phyloP scores from a whole-genome alignment of 2,113 vertebrate genomes.

The Neodontobutis hainanensis region DNA sequence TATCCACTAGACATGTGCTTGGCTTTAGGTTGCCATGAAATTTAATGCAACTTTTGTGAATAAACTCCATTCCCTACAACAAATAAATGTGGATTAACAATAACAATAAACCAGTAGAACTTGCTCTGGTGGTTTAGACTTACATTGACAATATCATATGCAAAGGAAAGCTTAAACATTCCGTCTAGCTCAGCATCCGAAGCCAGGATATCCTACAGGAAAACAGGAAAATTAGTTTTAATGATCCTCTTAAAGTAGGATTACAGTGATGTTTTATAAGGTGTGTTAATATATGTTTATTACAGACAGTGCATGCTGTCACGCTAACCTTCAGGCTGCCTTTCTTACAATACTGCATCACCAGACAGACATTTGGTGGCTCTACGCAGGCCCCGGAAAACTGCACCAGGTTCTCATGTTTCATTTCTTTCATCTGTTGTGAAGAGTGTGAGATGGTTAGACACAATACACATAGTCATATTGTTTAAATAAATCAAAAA shows the following conservation, averaged over 20 bases:
- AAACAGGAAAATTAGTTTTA: not conserved
- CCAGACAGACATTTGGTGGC: conserved; percentile 79
- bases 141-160: conserved; percentile 86
- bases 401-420: conserved; percentile 84
- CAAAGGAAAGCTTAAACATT: conserved; percentile 88
- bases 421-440: conserved; percentile 85
- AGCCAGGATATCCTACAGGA: conserved; percentile 81
- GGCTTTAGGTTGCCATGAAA: conserved; percentile 86
- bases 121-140: conserved; percentile 53
- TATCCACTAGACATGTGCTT: conserved; percentile 84
- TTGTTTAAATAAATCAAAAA: not conserved
- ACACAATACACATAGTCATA: not conserved
- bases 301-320: not conserved
- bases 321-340: conserved; percentile 83
- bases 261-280: not conserved
- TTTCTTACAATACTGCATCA: conserved; percentile 86
- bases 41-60: conserved; percentile 80
- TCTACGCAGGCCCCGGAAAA: conserved; percentile 85
- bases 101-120: not conserved
- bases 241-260: not conserved
- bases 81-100: conserved; percentile 1
- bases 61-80: conserved; percentile 83
- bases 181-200: conserved; percentile 81
- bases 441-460: conserved; percentile 39
- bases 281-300: not conserved